Conservation (phyloP, 2,797 vertebrate genomes). For the Hypotaenidia philippensis region DNA sequence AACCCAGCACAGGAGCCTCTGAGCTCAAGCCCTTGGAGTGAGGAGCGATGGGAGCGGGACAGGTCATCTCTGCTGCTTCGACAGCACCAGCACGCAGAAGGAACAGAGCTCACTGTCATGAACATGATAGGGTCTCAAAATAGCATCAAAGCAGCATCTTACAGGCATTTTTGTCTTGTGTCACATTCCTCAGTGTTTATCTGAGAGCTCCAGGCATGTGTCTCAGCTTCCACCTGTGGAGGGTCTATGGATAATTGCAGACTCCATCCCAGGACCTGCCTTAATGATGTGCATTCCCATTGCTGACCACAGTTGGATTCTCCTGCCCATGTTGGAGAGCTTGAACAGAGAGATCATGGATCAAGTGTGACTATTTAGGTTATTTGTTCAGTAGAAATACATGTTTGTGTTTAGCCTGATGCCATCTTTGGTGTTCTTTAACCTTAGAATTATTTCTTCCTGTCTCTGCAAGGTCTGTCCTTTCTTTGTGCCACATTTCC, state of each 20-base stretch:
- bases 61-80: background rate
- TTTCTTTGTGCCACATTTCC: background rate
- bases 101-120: rapidly evolving
- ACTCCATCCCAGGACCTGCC: background rate
- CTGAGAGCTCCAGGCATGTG: rapidly evolving
- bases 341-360: background rate
- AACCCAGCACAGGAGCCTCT: rapidly evolving
- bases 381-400: background rate
- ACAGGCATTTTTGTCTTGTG: background rate
- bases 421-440: background rate
- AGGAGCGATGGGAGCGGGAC: too few species aligned
- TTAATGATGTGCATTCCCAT: background rate
- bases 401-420: background rate
- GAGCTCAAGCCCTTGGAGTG: background rate
- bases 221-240: background rate
- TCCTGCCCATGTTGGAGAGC: background rate
- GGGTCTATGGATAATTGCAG: background rate
- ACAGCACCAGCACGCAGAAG: rapidly evolving
- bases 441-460: background rate
- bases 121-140: rapidly evolving
- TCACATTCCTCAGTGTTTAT: background rate
- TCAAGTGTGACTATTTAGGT: background rate
- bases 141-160: background rate
- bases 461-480: background rate
- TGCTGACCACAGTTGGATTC: background rate